These are phyloP conservation scores for Marronus borbonicus DNA, from an alignment of 2,888 invertebrate genomes.

Conservation along the genomic window DNA sequence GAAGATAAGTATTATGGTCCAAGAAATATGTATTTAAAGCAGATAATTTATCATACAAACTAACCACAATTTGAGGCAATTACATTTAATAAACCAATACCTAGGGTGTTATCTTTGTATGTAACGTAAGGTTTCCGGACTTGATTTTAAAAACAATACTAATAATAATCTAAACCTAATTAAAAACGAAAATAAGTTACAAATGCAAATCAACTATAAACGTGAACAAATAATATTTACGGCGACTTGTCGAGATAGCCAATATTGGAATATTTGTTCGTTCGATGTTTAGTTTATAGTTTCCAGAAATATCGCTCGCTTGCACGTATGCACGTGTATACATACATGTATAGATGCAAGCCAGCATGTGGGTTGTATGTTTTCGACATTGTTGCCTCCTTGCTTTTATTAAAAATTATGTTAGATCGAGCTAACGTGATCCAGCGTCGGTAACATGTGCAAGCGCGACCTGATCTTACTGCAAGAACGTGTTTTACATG, in stretches of 20 bases:
- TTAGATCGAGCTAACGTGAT: slow-evolving; percentile 24
- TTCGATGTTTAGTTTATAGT: slow-evolving; percentile 9
- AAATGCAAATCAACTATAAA: too few relatives aligned
- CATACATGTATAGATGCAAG: background rate
- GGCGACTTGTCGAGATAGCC: background rate
- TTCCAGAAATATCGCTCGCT: slow-evolving; percentile 1
- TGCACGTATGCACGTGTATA: slow-evolving; percentile 6
- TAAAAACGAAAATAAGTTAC: too few relatives aligned
- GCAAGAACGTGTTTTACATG: slow-evolving; percentile 18
- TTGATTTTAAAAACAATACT: too few relatives aligned
- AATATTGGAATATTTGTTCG: background rate
- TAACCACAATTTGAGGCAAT: too few relatives aligned
- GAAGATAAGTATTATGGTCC: too few relatives aligned
- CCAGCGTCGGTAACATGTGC: slow-evolving; percentile 16
- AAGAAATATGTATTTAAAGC: too few relatives aligned
- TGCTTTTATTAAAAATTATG: slow-evolving; percentile 38
- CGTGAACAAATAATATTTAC: too few relatives aligned
- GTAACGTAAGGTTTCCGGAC: too few relatives aligned
- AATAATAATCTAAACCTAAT: too few relatives aligned
- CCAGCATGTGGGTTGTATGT: background rate
- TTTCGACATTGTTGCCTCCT: slow-evolving; percentile 14
- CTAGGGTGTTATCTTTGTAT: too few relatives aligned
- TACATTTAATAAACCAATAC: too few relatives aligned
- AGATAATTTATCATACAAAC: too few relatives aligned
- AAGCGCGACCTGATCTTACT: slow-evolving; percentile 12